phyloP scores from a whole-genome alignment of 2,888 invertebrate species.

The Sisyra nigra region DNA sequence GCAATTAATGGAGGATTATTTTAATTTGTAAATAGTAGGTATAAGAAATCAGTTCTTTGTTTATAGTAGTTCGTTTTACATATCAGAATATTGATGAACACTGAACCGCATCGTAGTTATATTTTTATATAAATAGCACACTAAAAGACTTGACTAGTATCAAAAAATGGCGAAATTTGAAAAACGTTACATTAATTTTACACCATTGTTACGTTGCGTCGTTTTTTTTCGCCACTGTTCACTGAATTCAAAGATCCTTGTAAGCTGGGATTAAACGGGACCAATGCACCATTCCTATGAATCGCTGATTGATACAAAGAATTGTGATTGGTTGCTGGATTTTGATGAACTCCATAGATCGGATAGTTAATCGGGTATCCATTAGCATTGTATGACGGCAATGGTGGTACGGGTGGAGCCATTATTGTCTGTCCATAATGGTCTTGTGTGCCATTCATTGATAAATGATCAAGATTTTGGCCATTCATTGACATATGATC shows the following conservation, averaged over 20 bases:
- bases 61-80: too few relatives aligned
- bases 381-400: slow-evolving; percentile 27
- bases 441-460: slow-evolving; percentile 21
- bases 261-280: slow-evolving; percentile 31
- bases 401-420: slow-evolving; percentile 35
- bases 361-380: slow-evolving; percentile 27
- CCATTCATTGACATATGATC: slow-evolving; percentile 17
- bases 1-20: too few relatives aligned
- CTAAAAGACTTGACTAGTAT: slow-evolving; percentile 1
- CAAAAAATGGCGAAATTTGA: slow-evolving; percentile 1
- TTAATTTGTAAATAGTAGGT: background rate
- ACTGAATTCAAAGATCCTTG: slow-evolving; percentile 40
- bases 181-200: slow-evolving; percentile 18
- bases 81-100: background rate
- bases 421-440: slow-evolving; percentile 12
- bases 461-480: slow-evolving; percentile 24
- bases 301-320: slow-evolving; percentile 25
- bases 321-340: slow-evolving; percentile 14
- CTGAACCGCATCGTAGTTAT: too few relatives aligned
- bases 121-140: slow-evolving; percentile 1
- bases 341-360: slow-evolving; percentile 28
- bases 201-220: slow-evolving; percentile 43
- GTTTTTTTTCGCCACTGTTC: slow-evolving; percentile 35
- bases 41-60: background rate
- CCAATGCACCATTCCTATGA: slow-evolving; percentile 22